These are phyloP conservation scores for Acanthurus tractus DNA, from an alignment of 2,797 vertebrate genomes.

Conservation along the genomic window DNA sequence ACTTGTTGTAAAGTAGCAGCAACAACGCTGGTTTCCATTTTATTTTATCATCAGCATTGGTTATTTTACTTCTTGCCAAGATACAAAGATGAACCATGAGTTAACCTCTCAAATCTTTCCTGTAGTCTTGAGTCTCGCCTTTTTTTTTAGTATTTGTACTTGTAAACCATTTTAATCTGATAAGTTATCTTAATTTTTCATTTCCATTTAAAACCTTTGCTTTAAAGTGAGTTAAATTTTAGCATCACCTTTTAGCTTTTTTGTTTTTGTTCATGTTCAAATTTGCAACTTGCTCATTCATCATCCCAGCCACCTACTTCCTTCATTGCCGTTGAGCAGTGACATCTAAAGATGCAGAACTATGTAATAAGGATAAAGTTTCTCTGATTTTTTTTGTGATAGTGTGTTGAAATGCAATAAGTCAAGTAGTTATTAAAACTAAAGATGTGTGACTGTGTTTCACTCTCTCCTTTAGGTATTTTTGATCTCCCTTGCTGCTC, in stretches of 20 bases:
- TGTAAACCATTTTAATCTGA: not conserved
- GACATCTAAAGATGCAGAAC: not conserved
- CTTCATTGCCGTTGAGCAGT: not conserved
- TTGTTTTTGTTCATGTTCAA: not conserved
- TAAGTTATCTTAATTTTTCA: not conserved
- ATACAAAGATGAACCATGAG: not conserved
- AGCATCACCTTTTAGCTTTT: not conserved
- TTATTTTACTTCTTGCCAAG: not conserved
- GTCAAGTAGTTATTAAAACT: not conserved
- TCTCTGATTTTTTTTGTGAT: not conserved
- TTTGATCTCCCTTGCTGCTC: slow-evolving; percentile 10
- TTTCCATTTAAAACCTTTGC: not conserved
- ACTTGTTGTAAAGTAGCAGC: not conserved
- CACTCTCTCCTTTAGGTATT: slow-evolving; percentile 44
- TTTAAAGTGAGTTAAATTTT: not conserved
- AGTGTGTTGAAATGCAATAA: not conserved
- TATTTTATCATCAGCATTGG: not conserved
- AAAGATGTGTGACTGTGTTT: slow-evolving; percentile 14
- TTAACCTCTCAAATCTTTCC: not conserved
- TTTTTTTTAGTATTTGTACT: not conserved
- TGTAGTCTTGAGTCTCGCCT: not conserved
- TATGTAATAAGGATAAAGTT: not conserved
- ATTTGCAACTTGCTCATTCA: not conserved
- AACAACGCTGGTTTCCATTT: not conserved
- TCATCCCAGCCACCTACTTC: not conserved